Percentiles rank a stretch among this genome's conserved stretches.
phyloP scores from a whole-genome alignment of 1,140 invertebrate species.

The Drosophila tani region DNA sequence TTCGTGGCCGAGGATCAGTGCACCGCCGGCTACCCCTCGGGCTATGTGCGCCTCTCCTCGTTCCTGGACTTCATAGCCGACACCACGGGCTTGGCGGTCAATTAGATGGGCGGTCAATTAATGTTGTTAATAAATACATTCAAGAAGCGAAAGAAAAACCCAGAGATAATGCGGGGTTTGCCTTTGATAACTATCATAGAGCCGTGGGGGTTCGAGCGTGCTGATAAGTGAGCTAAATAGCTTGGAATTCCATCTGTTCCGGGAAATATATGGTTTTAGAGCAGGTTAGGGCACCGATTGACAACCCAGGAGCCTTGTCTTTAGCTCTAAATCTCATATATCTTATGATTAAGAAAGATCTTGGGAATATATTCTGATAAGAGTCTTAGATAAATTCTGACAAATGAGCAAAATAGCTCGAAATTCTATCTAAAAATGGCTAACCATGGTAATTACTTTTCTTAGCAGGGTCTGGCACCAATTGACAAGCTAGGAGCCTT shows the following conservation, averaged over 20 bases:
- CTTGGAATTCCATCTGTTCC: neutral
- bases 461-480: neutral
- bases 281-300: neutral
- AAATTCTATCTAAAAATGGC: neutral
- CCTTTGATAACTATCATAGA: too few species aligned
- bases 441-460: too few species aligned
- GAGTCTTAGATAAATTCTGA: too few species aligned
- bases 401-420: too few species aligned
- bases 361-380: too few species aligned
- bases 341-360: too few species aligned
- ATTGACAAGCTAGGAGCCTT: neutral
- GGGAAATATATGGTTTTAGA: too few species aligned
- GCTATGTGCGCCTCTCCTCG: constrained; percentile 74
- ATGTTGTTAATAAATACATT: neutral
- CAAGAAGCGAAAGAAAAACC: neutral
- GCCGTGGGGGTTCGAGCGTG: too few species aligned
- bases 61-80: constrained; percentile 65
- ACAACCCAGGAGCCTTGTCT: neutral
- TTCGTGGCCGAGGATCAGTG: constrained; percentile 80
- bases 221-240: neutral
- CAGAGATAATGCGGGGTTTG: neutral
- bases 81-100: constrained; percentile 47
- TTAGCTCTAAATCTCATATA: neutral
- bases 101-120: constrained; percentile 6
- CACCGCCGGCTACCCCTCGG: constrained; percentile 71